Percentiles rank a stretch among this genome's conserved stretches.
These are phyloP conservation scores for Enteromius unitaeniatus DNA, from an alignment of 2,797 vertebrate species.

Conservation along the genomic window DNA sequence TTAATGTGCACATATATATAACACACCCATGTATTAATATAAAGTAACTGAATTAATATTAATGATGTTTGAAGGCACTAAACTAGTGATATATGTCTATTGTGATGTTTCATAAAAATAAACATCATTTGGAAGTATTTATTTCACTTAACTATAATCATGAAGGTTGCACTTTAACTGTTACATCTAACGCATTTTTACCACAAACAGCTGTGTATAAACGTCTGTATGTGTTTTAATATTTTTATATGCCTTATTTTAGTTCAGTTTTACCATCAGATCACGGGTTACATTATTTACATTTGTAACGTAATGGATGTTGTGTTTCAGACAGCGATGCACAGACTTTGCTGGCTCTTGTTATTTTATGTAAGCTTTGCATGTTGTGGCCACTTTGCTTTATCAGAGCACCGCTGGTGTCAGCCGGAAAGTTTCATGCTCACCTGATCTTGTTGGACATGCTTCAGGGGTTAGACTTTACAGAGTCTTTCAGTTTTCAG, in stretches of 20 bases:
- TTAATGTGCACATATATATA: background rate
- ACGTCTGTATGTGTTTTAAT: background rate
- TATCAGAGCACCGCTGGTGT: conserved; percentile 33
- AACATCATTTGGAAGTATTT: background rate
- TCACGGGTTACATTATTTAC: background rate
- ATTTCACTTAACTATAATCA: background rate
- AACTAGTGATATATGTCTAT: background rate
- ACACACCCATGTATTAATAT: background rate
- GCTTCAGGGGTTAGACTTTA: conserved; percentile 58
- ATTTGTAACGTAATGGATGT: conserved; percentile 15
- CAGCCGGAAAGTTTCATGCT: conserved; percentile 49
- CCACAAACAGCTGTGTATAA: background rate
- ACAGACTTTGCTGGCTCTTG: background rate
- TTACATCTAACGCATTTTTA: background rate
- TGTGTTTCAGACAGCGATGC: conserved; percentile 6
- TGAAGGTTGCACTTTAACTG: background rate
- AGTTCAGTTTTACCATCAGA: background rate
- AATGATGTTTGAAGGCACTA: background rate
- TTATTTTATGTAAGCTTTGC: conserved; percentile 15
- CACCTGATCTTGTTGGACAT: conserved; percentile 58
- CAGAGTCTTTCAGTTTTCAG: conserved; percentile 61
- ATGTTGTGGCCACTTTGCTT: conserved; percentile 34
- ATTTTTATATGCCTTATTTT: background rate
- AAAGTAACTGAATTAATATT: background rate
- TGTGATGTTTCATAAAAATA: background rate